A percentile compares a stretch with the other conserved stretches of the same genome.
Conservation (phyloP, 1,140 invertebrate genomes). For the Stenopsyche tienmushanensis region DNA sequence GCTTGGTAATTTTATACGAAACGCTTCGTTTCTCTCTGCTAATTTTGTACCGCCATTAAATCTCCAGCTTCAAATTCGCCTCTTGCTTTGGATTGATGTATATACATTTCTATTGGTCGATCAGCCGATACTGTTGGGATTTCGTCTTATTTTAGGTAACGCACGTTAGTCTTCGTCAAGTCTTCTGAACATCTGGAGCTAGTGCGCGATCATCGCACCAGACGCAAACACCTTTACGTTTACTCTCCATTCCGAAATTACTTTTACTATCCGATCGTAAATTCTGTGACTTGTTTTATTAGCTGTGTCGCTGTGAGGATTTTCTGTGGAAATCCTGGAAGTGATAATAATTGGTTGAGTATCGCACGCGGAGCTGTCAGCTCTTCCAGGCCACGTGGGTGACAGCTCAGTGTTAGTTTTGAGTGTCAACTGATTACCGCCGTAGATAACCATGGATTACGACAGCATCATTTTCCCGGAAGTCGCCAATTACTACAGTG, state of each 20-base stretch:
- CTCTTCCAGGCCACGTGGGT: background rate
- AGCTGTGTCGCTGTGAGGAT: no score
- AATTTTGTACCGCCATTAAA: slow-evolving; percentile 22
- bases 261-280: background rate
- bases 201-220: background rate
- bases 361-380: background rate
- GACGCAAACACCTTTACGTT: background rate
- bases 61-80: slow-evolving; percentile 11
- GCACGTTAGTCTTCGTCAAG: slow-evolving; percentile 35
- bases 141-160: slow-evolving; percentile 39
- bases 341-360: no score
- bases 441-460: slow-evolving; percentile 35
- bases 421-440: background rate
- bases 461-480: slow-evolving; percentile 41
- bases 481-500: slow-evolving; percentile 37
- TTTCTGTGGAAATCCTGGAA: no score
- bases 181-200: slow-evolving; percentile 11
- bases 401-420: background rate
- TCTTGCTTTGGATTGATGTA: slow-evolving; percentile 7
- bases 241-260: background rate
- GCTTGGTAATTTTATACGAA: background rate
- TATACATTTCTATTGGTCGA: slow-evolving; percentile 28
- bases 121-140: slow-evolving; percentile 37
- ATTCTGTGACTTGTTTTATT: no score
- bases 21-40: background rate